These are phyloP conservation scores for Papilio dardanus DNA, from an alignment of 1,140 invertebrate species.

Conservation along the genomic window DNA sequence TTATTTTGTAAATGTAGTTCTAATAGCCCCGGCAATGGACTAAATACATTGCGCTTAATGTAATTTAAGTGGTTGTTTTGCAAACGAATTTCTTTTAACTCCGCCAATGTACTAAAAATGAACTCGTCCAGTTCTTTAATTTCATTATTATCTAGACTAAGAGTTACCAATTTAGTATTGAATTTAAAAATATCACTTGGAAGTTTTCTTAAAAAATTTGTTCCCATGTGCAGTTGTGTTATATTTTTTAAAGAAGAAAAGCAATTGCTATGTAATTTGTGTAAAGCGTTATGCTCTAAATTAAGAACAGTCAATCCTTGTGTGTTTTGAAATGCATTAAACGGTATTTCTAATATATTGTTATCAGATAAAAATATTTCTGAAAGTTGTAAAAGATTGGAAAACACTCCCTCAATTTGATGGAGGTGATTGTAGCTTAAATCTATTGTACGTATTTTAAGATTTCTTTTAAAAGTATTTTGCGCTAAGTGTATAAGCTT, in stretches of 20 bases:
- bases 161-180: constrained; percentile 89
- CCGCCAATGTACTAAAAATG: constrained; percentile 89
- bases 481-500: constrained; percentile 89
- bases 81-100: constrained; percentile 91
- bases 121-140: constrained; percentile 91
- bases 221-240: constrained; percentile 92
- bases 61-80: constrained; percentile 92
- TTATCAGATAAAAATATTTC: constrained; percentile 95
- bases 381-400: constrained; percentile 88
- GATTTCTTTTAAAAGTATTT: constrained; percentile 89
- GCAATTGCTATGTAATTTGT: constrained; percentile 88
- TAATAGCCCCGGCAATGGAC: constrained; percentile 89
- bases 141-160: constrained; percentile 96
- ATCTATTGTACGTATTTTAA: constrained; percentile 90
- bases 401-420: constrained; percentile 91
- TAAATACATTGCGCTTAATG: constrained; percentile 91
- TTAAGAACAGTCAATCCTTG: constrained; percentile 91
- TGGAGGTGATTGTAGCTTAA: constrained; percentile 95
- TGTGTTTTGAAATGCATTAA: constrained; percentile 91
- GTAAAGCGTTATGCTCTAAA: constrained; percentile 93
- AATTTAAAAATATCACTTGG: constrained; percentile 88
- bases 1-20: constrained; percentile 96
- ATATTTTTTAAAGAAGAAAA: constrained; percentile 89
- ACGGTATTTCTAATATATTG: constrained; percentile 92
- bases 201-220: constrained; percentile 92